Percentiles rank a stretch among this genome's conserved stretches.
Conservation (phyloP, 2,797 vertebrate species). For the Artibeus jamaicensis region DNA sequence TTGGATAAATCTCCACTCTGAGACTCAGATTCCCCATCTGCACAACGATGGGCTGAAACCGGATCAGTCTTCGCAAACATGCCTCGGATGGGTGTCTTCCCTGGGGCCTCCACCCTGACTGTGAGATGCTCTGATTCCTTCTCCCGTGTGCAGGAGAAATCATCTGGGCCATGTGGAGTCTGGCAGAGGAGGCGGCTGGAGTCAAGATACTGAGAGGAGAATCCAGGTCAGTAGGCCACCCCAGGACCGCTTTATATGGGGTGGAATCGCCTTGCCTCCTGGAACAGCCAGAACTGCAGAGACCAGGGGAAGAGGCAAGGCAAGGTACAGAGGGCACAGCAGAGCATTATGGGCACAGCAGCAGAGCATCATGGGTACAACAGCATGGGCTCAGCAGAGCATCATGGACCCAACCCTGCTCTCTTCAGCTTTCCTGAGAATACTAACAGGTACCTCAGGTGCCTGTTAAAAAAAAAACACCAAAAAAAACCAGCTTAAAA, state of each 20-base stretch:
- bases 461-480: not conserved
- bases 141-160: not conserved
- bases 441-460: not conserved
- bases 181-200: slow-evolving; percentile 48
- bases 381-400: not conserved
- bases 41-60: not conserved
- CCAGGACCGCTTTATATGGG: not conserved
- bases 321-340: not conserved
- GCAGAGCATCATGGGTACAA: not conserved
- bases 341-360: not conserved
- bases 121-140: slow-evolving; percentile 13
- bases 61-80: not conserved
- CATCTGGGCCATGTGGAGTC: not conserved
- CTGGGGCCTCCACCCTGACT: not conserved
- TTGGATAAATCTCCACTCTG: not conserved
- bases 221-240: slow-evolving; percentile 69
- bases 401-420: not conserved
- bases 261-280: slow-evolving; percentile 30
- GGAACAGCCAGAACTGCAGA: not conserved
- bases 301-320: not conserved
- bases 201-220: slow-evolving; percentile 49
- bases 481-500: not conserved
- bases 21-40: not conserved
- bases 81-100: not conserved
- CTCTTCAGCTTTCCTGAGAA: not conserved